These are phyloP conservation scores for Hepsetus odoe DNA, from an alignment of 2,113 vertebrate genomes.

Conservation along the genomic window DNA sequence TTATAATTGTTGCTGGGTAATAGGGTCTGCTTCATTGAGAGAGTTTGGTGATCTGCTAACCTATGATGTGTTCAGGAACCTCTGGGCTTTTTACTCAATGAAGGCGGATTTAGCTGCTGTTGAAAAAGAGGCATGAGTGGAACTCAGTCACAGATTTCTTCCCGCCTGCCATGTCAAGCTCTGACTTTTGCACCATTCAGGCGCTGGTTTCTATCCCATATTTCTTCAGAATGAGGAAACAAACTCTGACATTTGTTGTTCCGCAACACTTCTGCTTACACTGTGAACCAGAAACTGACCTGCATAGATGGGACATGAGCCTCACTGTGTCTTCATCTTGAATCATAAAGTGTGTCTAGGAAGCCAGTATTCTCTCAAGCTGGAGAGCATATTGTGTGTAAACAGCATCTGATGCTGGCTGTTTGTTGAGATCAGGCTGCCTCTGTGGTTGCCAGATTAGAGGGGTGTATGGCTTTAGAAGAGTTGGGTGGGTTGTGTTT, in stretches of 20 bases:
- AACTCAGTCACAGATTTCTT: neutral
- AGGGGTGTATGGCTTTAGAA: neutral
- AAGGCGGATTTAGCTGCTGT: neutral
- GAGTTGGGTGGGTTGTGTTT: neutral
- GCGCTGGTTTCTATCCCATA: slow-evolving; percentile 35
- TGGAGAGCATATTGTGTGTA: slow-evolving; percentile 14
- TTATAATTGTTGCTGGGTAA: neutral
- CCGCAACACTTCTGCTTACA: slow-evolving; percentile 23
- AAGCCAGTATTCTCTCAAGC: neutral
- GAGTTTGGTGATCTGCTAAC: neutral
- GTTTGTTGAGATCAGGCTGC: neutral
- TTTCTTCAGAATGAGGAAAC: neutral
- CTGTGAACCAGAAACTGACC: neutral
- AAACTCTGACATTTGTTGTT: slow-evolving; percentile 26
- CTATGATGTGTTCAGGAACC: neutral
- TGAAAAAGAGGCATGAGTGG: neutral
- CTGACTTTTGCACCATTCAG: neutral
- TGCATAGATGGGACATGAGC: neutral
- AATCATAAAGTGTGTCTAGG: neutral
- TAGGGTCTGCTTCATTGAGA: neutral
- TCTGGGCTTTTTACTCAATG: too few relatives aligned
- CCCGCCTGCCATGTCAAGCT: neutral
- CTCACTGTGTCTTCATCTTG: neutral
- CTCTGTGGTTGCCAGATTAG: slow-evolving; percentile 1
- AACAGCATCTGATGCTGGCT: slow-evolving; percentile 7